Base-by-base conservation (phyloP, 2,113 vertebrate genomes). In the Excalfactoria chinensis region DNA sequence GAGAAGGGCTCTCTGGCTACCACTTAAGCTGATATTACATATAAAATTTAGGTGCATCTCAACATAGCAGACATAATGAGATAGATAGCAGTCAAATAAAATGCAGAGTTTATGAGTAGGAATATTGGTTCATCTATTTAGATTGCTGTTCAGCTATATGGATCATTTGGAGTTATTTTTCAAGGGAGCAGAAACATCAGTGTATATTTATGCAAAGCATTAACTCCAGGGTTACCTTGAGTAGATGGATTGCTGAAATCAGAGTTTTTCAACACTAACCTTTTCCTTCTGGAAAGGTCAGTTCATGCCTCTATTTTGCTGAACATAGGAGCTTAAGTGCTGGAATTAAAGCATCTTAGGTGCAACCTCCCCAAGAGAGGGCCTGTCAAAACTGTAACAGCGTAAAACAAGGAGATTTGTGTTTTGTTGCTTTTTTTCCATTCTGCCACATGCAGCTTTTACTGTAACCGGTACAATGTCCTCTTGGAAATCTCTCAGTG, bases 261-360 rank as follows among this genome's bases (percentile, higher is more conserved):
- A 49, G 30, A 55, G 69, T 44, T 88, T 92, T 96, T 91, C 53
- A 89, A 63, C 91, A 68, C 55, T 46, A 83, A 74, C 25, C 68
- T 87, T 94, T 95, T 95, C 51, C 51, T 93, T 78, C 86, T 69
- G 40, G 53, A 91, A 93, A 86, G 63, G 70, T 80, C 75, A 89
- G 81, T 90, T 91, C 60, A 68, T 87, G 93, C 69, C 63, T 89
- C 67, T 60, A 5, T 84, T 92, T 26, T 75, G 59, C 41, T 53
- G 58, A 96, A 91, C 64, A 60, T 6, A 13, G 23, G 59, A 79
- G 32, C 32, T 48, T 79, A 91, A 92, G 84, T 80, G 81, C 81
- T 76, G 46, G 74, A 91, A 93, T 90, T 90, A 95, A 93, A 92
- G 93, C 68, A 64, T 40, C 74, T 79, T 73, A 85, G 59, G 71